phyloP scores from a whole-genome alignment of 1,140 invertebrate genomes.

The Brachionus angularis region DNA sequence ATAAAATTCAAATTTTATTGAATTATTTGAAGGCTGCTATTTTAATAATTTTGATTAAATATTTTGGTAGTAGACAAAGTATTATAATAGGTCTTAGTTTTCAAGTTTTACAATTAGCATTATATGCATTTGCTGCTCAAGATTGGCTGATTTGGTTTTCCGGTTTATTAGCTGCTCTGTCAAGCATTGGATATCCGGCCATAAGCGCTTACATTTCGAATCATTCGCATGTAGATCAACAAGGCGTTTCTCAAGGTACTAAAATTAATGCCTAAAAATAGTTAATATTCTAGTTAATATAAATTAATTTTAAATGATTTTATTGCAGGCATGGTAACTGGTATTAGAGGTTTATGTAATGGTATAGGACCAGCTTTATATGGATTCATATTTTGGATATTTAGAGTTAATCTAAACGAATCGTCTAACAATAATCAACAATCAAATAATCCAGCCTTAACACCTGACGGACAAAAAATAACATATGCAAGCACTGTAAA shows the following conservation, averaged over 20 bases:
- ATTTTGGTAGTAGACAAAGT: constrained; percentile 87
- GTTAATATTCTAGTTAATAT: not conserved
- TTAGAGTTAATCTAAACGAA: constrained; percentile 68
- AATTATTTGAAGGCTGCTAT: constrained; percentile 61
- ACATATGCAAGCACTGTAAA: constrained; percentile 21
- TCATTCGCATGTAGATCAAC: constrained; percentile 89
- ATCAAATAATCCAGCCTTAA: not conserved
- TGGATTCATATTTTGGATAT: constrained; percentile 96
- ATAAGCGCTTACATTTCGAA: constrained; percentile 97
- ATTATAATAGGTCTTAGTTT: constrained; percentile 93
- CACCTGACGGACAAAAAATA: not conserved
- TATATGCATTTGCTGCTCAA: constrained; percentile 87
- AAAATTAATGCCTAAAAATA: too few species aligned
- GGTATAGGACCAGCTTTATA: constrained; percentile 90
- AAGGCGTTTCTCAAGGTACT: constrained; percentile 65
- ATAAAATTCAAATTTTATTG: constrained; percentile 43
- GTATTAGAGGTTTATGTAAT: constrained; percentile 77
- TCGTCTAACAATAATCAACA: not conserved
- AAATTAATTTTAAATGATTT: constrained; percentile 54
- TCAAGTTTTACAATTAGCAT: constrained; percentile 92
- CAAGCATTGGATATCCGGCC: constrained; percentile 89
- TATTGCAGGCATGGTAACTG: constrained; percentile 96
- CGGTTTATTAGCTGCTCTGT: constrained; percentile 86
- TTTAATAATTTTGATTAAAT: constrained; percentile 81
- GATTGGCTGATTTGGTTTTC: constrained; percentile 97